Base-by-base conservation (phyloP, 2,888 invertebrate species). In the Lasioglossum calceatum region DNA sequence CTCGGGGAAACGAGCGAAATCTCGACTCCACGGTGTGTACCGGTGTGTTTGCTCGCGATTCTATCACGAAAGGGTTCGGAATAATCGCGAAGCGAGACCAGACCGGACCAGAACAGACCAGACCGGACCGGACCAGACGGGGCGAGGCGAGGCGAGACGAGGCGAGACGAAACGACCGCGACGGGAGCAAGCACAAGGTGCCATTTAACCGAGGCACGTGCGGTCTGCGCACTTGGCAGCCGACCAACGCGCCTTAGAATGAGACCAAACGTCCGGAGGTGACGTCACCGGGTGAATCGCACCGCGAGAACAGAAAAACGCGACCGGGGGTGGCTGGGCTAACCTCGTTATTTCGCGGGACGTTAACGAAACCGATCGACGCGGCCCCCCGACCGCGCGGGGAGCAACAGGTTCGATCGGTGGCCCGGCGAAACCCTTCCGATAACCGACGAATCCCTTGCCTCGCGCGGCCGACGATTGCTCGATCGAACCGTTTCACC, bases 181-280 rank as follows among this genome's bases (percentile, higher is more conserved):
- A 67, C 42, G 72, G 47, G 80, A 67, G 71, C 50, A 86, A 58
- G 79, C 79, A 70, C 79, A 79, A 79, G 79, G 67, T 79, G 78
- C 88, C 87, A 87, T 87, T 87, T 87, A 87, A 80, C 82, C 87
- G 79, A 80, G 89, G 89, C 91, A 91, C 88, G 92, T 91, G 92
- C 89, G 90, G 91, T 92, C 90, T 92, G 91, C 94, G 94, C 93
- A 92, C 92, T 94, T 94, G 94, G 94, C 94, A 93, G 87, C 82
- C 81, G 85, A 90, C 93, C 94, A 93, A 92, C 39, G 90, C 93
- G 91, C 86, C 86, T 89, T 89, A 83, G 89, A 88, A 89, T 84
- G 86, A 89, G 89, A 86, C 79, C 88, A 79, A 82, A 84, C 86
- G 70, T 87, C 67, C 81, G 83, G 85, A 70, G 81, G 61, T 87